phyloP scores from a whole-genome alignment of 2,797 vertebrate genomes.

The Chiroxiphia lanceolata region DNA sequence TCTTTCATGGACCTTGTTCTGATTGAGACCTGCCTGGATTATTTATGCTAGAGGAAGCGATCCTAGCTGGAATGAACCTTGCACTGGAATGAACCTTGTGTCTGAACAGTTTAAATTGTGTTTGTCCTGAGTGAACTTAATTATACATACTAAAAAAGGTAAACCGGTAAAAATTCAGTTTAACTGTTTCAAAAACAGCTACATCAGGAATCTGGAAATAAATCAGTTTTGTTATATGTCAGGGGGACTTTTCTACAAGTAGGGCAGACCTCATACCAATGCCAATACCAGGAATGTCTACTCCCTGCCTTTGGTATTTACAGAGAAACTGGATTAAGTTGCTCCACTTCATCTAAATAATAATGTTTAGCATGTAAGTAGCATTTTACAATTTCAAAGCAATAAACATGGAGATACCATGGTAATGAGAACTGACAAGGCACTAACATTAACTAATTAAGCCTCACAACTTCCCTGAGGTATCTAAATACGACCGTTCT shows the following conservation, averaged over 20 bases:
- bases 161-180: not conserved
- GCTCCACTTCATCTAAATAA: not conserved
- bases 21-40: not conserved
- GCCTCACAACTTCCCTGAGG: not conserved
- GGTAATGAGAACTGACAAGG: slow-evolving; percentile 38
- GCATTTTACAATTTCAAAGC: slow-evolving; percentile 23
- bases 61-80: not conserved
- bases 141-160: not conserved
- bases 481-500: not conserved
- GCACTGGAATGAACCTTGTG: not conserved
- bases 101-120: not conserved
- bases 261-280: not conserved
- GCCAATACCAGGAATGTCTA: not conserved
- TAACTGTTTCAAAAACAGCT: not conserved
- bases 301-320: not conserved
- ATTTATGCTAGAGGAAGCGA: not conserved
- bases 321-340: not conserved
- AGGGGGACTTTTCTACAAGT: not conserved
- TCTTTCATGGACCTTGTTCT: not conserved
- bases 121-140: not conserved
- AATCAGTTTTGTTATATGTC: not conserved
- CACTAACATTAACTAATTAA: slow-evolving; percentile 39
- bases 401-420: not conserved
- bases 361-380: not conserved
- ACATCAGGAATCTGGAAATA: not conserved